phyloP scores from a whole-genome alignment of 2,797 vertebrate species.

The Carapus acus region DNA sequence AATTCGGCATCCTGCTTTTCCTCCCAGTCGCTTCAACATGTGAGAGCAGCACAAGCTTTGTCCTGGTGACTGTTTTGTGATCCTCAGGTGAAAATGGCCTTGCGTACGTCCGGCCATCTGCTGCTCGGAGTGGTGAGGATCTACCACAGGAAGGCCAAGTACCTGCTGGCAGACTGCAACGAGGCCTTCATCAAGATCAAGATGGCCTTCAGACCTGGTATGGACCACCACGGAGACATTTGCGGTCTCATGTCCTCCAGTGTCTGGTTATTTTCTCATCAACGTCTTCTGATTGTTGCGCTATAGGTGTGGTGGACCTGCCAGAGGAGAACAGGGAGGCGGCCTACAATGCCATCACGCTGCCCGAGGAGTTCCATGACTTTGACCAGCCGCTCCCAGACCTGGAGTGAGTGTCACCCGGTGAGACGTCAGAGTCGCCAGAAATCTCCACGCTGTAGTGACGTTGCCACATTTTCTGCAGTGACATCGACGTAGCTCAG shows the following conservation, averaged over 20 bases:
- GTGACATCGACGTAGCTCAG: conserved; percentile 92
- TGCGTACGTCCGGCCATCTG: conserved; percentile 89
- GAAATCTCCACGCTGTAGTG: no score
- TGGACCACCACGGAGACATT: not conserved
- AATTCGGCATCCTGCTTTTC: no score
- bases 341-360: conserved; percentile 90
- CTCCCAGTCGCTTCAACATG: no score
- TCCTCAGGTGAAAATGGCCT: conserved; percentile 88
- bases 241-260: no score
- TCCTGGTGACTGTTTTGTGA: not conserved
- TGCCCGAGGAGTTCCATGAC: conserved; percentile 92
- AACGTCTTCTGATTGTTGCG: conserved; percentile 9
- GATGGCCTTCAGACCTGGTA: conserved; percentile 95
- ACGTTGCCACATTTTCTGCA: conserved; percentile 43
- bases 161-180: conserved; percentile 92
- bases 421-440: no score
- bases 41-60: not conserved
- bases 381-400: conserved; percentile 92
- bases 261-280: no score
- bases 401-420: conserved; percentile 89
- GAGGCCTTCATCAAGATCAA: conserved; percentile 97
- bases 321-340: conserved; percentile 93
- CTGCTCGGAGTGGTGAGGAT: conserved; percentile 91
- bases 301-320: conserved; percentile 87
- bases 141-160: conserved; percentile 95